phyloP scores from a whole-genome alignment of 2,888 invertebrate species.

The Diploptera punctata region DNA sequence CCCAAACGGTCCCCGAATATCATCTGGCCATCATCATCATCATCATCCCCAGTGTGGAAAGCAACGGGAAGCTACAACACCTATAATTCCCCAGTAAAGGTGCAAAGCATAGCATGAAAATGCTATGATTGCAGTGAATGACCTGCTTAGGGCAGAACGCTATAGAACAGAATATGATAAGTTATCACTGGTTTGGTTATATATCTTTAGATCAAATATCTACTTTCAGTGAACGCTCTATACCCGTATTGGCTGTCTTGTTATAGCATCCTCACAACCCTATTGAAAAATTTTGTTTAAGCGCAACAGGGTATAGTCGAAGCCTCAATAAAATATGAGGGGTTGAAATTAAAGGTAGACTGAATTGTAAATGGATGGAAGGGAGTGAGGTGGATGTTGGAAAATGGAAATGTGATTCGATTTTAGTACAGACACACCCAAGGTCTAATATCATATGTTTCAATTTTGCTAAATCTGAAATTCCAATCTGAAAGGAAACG shows the following conservation, averaged over 20 bases:
- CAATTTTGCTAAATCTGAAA: conserved; percentile 29
- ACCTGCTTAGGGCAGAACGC: too few species aligned
- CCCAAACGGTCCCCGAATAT: too few species aligned
- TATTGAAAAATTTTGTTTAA: conserved; percentile 21
- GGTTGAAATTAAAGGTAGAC: conserved; percentile 20
- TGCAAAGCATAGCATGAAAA: too few species aligned
- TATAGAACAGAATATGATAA: too few species aligned
- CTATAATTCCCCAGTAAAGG: too few species aligned
- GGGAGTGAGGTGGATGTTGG: background rate
- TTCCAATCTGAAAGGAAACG: conserved; percentile 4
- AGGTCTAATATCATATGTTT: conserved; percentile 26
- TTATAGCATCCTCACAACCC: conserved; percentile 8
- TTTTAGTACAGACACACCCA: background rate
- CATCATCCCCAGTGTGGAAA: too few species aligned
- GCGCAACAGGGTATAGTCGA: conserved; percentile 30
- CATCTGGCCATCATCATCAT: too few species aligned
- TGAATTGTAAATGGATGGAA: background rate
- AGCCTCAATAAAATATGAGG: conserved; percentile 27
- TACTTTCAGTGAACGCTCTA: too few species aligned
- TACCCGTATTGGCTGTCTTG: background rate
- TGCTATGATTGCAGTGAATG: too few species aligned
- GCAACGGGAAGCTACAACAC: too few species aligned
- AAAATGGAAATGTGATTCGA: conserved; percentile 29
- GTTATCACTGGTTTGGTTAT: too few species aligned
- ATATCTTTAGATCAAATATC: too few species aligned